Base-by-base conservation (phyloP, 2,888 invertebrate species). In the Adelphocoris suturalis region DNA sequence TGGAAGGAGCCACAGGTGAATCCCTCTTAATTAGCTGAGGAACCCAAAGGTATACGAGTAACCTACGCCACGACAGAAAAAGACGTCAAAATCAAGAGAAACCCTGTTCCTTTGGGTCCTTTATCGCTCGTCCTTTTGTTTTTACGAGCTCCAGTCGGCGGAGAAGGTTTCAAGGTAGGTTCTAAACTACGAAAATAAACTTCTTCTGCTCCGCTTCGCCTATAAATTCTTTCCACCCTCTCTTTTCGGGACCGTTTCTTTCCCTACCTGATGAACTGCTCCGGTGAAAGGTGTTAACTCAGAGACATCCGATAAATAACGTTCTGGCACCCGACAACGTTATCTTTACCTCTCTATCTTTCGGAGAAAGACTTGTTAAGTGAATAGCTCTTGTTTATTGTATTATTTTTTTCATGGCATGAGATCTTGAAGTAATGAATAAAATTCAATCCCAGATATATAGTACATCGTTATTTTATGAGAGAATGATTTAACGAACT, bases 161-260 rank as follows among this genome's bases (percentile, higher is more conserved):
- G 68, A 27, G 68, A 68, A 11, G 19, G 68, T 68, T 4, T 37
- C 37, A 37, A 37, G 37, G 37, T 37, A 37, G 37, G 37, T 37
- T 68, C 23, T 23, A 23, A 68, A 68, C 68, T 68, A 68, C 68
- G 68, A 68, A 68, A 68, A 68, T 68, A 68, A 68, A 68, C 68
- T 68, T 68, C 68, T 68, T 68, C 23, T 37, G 19, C 68, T 68
- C 68, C 57, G 57, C n/a, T 57, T 57, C 57, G 19, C n/a, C 68
- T 68, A 68, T 68, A 68, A 68, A 68, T 68, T 68, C 68, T 68
- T 61, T 68, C 68, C 68, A 68, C 68, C 68, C 68, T 68, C 68
- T 19, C 57, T 23, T 27, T 23, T 23, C 68, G 23, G 68, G 19
- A 0, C 68, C 68, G 23, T 52, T 48, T 11, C 52, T 3, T 13